These are phyloP conservation scores for Ophonus ardosiacus DNA, from an alignment of 2,888 invertebrate species.

Conservation along the genomic window DNA sequence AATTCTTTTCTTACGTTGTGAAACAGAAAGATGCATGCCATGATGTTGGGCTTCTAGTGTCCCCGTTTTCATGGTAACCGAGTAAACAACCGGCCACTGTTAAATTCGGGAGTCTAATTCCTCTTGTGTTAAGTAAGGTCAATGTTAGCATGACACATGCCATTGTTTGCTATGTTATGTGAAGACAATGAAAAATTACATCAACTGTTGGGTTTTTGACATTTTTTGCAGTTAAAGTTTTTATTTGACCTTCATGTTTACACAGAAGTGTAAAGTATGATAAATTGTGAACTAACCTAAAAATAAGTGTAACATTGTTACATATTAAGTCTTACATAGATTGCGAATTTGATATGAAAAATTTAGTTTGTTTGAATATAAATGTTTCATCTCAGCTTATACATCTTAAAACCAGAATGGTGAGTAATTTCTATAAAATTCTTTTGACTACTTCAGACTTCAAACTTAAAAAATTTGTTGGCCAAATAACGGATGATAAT, in stretches of 20 bases:
- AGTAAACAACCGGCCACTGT: not conserved
- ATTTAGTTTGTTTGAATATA: too few relatives aligned
- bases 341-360: too few relatives aligned
- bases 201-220: not conserved
- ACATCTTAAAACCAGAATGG: too few relatives aligned
- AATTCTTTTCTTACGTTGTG: constrained; percentile 7
- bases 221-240: not conserved
- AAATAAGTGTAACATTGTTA: too few relatives aligned
- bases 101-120: constrained; percentile 21
- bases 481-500: too few relatives aligned
- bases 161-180: constrained; percentile 20
- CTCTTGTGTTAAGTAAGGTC: constrained; percentile 11
- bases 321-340: too few relatives aligned
- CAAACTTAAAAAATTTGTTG: too few relatives aligned
- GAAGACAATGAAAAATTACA: constrained; percentile 24
- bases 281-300: not conserved
- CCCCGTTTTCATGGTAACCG: constrained; percentile 4
- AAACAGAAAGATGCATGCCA: constrained; percentile 9
- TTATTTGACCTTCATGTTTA: not conserved
- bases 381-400: too few relatives aligned
- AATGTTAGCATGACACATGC: constrained; percentile 10
- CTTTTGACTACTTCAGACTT: too few relatives aligned
- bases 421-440: too few relatives aligned
- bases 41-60: not conserved
- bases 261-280: not conserved